Conservation (phyloP, 2,888 invertebrate genomes). For the Apamea anceps region DNA sequence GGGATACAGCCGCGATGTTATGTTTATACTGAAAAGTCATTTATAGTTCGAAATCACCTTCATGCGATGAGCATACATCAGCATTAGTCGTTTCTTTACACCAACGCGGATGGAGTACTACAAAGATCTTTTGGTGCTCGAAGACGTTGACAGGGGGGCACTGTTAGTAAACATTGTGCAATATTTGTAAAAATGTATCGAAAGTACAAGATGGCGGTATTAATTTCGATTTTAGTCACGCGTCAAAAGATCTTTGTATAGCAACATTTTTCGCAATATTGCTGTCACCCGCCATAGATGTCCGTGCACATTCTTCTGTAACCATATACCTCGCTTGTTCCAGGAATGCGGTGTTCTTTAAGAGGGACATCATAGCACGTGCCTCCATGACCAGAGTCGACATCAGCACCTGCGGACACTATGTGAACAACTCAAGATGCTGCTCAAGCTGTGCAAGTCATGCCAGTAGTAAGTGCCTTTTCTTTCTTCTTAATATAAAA, state of each 20-base stretch:
- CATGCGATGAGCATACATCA: too few relatives aligned
- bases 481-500: too few relatives aligned
- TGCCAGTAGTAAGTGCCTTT: conserved; percentile 89
- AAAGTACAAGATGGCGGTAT: too few relatives aligned
- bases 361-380: not conserved
- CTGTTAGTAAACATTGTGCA: too few relatives aligned
- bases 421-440: conserved; percentile 81
- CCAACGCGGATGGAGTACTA: not conserved
- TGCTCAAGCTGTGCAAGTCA: conserved; percentile 89
- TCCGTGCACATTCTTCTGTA: not conserved
- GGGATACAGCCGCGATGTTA: too few relatives aligned
- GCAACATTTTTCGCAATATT: not conserved
- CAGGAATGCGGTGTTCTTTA: conserved; percentile 30
- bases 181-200: too few relatives aligned
- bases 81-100: not conserved
- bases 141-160: too few relatives aligned
- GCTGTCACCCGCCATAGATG: not conserved
- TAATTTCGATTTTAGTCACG: too few relatives aligned
- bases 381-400: not conserved
- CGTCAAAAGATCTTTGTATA: not conserved
- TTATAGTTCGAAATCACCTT: too few relatives aligned
- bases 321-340: conserved; percentile 8
- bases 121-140: too few relatives aligned
- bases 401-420: conserved; percentile 47
- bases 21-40: too few relatives aligned